phyloP scores from a whole-genome alignment of 2,888 invertebrate genomes.

The Pseudanteris insignis region DNA sequence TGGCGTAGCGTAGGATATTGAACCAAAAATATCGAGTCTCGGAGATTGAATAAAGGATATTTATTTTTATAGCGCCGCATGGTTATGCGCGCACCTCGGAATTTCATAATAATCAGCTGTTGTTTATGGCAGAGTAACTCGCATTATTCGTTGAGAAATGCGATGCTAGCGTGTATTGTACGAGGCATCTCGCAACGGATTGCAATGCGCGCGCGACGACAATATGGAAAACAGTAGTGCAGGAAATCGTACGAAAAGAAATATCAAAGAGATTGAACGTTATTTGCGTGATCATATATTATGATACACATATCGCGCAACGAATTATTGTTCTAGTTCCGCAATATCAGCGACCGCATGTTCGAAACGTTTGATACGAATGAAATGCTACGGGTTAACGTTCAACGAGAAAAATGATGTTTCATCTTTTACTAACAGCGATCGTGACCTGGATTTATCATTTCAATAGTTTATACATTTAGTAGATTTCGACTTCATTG shows the following conservation, averaged over 20 bases:
- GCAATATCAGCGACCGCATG: neutral
- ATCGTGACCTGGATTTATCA: too few relatives aligned
- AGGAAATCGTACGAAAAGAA: constrained; percentile 15
- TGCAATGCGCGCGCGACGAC: constrained; percentile 8
- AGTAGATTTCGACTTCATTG: too few relatives aligned
- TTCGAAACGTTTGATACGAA: neutral
- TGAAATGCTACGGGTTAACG: too few relatives aligned
- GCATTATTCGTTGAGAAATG: constrained; percentile 22
- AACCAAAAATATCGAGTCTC: constrained; percentile 28
- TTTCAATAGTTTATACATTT: too few relatives aligned
- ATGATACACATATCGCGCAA: constrained; percentile 8
- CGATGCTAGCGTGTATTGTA: constrained; percentile 19
- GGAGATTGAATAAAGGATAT: constrained; percentile 30
- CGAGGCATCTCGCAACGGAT: constrained; percentile 6
- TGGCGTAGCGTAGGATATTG: constrained; percentile 24
- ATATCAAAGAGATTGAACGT: constrained; percentile 22
- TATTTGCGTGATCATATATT: constrained; percentile 15
- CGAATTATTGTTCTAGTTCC: constrained; percentile 12
- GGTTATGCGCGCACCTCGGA: constrained; percentile 23
- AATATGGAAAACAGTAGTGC: constrained; percentile 18
- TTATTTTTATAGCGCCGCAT: constrained; percentile 32
- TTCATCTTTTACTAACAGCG: too few relatives aligned
- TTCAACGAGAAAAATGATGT: too few relatives aligned
- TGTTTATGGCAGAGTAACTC: constrained; percentile 30
- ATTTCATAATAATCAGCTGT: constrained; percentile 34